phyloP scores from a whole-genome alignment of 2,113 vertebrate species.

The Fulmarus glacialis region DNA sequence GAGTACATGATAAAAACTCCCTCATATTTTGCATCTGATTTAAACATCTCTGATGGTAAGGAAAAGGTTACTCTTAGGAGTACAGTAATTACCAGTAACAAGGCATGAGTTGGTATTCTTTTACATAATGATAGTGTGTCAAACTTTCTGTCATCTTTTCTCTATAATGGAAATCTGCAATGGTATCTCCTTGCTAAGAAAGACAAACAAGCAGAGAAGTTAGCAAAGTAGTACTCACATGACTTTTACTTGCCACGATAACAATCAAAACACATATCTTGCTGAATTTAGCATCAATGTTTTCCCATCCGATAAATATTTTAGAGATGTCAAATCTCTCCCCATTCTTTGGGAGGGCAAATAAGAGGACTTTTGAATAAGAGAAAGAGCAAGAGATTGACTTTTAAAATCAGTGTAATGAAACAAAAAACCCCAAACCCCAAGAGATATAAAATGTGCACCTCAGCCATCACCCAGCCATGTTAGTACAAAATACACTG shows the following conservation, averaged over 20 bases:
- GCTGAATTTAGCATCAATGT: not conserved
- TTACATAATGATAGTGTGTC: not conserved
- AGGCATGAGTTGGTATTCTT: not conserved
- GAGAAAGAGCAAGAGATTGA: not conserved
- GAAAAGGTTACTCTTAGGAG: not conserved
- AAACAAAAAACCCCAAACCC: not conserved
- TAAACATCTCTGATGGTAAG: not conserved
- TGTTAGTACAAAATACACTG: not conserved
- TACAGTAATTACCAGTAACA: not conserved
- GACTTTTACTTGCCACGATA: not conserved
- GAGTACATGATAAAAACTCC: not conserved
- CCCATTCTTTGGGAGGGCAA: not conserved
- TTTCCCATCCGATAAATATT: not conserved
- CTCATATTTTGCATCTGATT: not conserved
- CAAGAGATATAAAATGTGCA: not conserved
- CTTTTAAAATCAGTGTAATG: not conserved
- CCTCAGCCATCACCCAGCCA: not conserved
- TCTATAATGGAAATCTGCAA: not conserved
- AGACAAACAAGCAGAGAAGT: not conserved
- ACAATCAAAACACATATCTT: not conserved
- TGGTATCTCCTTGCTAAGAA: not conserved
- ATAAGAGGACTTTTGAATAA: not conserved
- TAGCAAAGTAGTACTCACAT: not conserved
- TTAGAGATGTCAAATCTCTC: not conserved
- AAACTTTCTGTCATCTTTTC: not conserved